Percentiles rank a stretch among this genome's conserved stretches.
Conservation (phyloP, 1,140 invertebrate species). For the Gonatopus flavifemur region DNA sequence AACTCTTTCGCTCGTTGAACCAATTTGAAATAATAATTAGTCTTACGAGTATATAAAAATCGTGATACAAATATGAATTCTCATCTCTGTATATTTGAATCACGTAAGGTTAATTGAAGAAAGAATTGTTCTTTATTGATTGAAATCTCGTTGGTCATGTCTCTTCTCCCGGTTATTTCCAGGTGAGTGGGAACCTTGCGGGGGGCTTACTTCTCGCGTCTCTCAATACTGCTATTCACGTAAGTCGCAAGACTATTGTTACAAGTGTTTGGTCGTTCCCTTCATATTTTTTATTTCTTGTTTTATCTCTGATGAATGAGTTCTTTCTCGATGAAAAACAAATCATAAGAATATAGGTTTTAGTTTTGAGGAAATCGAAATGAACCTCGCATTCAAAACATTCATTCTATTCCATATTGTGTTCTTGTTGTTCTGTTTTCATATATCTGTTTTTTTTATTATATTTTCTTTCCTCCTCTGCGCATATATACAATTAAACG, state of each 20-base stretch:
- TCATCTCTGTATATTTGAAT: too few species aligned
- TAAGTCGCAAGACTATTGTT: constrained; percentile 51
- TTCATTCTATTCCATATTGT: neutral
- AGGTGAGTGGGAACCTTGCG: constrained; percentile 58
- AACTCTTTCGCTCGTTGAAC: too few species aligned
- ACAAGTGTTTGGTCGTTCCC: constrained; percentile 30
- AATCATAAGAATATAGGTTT: too few species aligned
- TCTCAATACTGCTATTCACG: constrained; percentile 51
- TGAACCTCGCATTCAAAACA: too few species aligned
- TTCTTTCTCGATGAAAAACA: too few species aligned
- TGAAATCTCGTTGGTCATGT: constrained; percentile 43
- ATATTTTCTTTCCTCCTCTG: neutral
- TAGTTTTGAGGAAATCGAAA: too few species aligned
- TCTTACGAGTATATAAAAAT: too few species aligned
- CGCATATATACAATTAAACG: neutral
- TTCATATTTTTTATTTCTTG: constrained; percentile 16
- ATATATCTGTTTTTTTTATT: constrained; percentile 12
- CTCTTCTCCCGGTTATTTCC: constrained; percentile 56
- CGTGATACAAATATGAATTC: too few species aligned
- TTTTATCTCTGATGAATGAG: constrained; percentile 6
- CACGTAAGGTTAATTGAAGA: too few species aligned
- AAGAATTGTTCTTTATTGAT: too few species aligned
- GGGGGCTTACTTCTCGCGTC: constrained; percentile 52
- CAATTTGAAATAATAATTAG: too few species aligned
- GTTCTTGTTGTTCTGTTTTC: constrained; percentile 26